A percentile compares a stretch with the other conserved stretches of the same genome.
These are phyloP conservation scores for Eledona agricola DNA, from an alignment of 2,888 invertebrate genomes.

Conservation along the genomic window DNA sequence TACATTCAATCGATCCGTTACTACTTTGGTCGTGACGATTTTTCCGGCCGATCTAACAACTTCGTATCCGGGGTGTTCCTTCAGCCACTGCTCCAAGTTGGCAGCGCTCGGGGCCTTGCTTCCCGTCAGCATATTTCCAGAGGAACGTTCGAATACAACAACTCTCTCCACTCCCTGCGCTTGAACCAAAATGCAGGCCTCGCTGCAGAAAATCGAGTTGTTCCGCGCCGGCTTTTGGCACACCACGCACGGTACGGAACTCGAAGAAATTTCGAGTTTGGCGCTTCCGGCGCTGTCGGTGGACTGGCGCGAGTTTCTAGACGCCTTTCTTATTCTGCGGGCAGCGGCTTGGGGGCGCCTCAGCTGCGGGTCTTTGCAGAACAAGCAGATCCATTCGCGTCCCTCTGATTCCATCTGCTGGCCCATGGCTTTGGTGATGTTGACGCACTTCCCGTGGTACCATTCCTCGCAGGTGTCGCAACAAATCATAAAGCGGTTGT, in stretches of 20 bases:
- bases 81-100: constrained; percentile 83
- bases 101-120: constrained; percentile 84
- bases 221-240: constrained; percentile 79
- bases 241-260: constrained; percentile 70
- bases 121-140: constrained; percentile 78
- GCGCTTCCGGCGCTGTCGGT: constrained; percentile 54
- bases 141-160: constrained; percentile 84
- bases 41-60: constrained; percentile 72
- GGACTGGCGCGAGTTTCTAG: constrained; percentile 54
- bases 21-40: constrained; percentile 53
- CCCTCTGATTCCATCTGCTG: constrained; percentile 91
- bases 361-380: constrained; percentile 69
- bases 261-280: constrained; percentile 34
- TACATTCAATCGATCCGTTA: too few species aligned
- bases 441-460: constrained; percentile 98
- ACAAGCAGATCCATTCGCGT: constrained; percentile 89
- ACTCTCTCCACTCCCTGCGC: constrained; percentile 76
- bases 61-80: constrained; percentile 88
- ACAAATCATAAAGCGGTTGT: constrained; percentile 97
- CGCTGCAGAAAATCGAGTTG: constrained; percentile 90
- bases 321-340: constrained; percentile 59
- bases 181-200: constrained; percentile 85
- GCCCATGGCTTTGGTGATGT: constrained; percentile 89
- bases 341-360: constrained; percentile 60
- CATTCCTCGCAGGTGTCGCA: constrained; percentile 96